Evolutionary conservation across 2,113 vertebrate species (phyloP).

Genomic region (Chionomys nivalis): DNA sequence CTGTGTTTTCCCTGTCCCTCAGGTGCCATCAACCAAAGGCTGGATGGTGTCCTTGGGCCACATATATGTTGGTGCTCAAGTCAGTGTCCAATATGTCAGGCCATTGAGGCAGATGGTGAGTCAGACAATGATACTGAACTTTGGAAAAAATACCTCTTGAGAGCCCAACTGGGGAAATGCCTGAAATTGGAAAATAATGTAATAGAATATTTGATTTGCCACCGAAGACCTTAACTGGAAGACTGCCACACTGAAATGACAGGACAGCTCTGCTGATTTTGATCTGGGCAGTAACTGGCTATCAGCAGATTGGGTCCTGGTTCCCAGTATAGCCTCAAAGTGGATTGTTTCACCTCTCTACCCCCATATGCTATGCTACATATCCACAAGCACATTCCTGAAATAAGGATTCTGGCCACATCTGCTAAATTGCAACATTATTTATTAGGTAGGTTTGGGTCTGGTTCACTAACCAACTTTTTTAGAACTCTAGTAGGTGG

Average conservation of each 20-base stretch:
- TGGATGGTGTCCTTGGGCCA: conserved; percentile 77
- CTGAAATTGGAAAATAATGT: conserved; percentile 93
- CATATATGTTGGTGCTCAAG: conserved; percentile 86
- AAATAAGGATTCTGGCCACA: not conserved
- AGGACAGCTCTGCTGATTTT: conserved; percentile 79
- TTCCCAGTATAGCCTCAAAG: not conserved
- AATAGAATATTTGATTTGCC: conserved; percentile 91
- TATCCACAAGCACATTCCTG: not conserved
- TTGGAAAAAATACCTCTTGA: conserved; percentile 84
- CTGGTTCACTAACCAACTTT: not conserved
- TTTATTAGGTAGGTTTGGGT: not conserved
- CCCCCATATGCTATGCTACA: rapidly evolving
- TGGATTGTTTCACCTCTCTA: not conserved
- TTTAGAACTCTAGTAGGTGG: not conserved
- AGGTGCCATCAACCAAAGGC: conserved; percentile 13
- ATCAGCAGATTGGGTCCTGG: not conserved
- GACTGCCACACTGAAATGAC: conserved; percentile 79
- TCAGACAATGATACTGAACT: conserved; percentile 88
- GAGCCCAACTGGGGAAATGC: conserved; percentile 84
- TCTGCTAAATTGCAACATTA: not conserved
- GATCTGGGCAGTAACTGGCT: conserved; percentile 50
- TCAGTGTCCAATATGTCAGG: conserved; percentile 91
- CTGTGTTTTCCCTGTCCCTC: conserved; percentile 57
- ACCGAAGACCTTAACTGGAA: conserved; percentile 84
- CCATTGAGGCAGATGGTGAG: conserved; percentile 91